Conservation (phyloP, 2,888 invertebrate species). For the Thymelicus sylvestris region DNA sequence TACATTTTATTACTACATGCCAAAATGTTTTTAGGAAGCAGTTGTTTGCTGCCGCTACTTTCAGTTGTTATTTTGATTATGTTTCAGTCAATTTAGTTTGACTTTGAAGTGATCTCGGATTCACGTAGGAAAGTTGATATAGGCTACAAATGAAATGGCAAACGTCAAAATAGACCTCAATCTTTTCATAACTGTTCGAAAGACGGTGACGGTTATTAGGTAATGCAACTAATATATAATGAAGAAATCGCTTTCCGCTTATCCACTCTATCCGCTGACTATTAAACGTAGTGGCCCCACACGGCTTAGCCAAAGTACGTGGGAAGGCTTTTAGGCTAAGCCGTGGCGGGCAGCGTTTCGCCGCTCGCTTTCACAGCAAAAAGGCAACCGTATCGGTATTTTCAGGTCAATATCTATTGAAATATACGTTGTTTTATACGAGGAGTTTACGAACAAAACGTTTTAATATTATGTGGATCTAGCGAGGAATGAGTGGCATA, state of each 20-base stretch:
- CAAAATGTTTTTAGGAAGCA: no score
- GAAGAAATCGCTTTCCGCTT: background rate
- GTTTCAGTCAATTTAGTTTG: no score
- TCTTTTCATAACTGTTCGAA: no score
- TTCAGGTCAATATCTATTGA: constrained; percentile 18
- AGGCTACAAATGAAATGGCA: no score
- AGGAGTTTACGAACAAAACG: background rate
- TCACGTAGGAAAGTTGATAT: no score
- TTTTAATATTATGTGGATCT: background rate
- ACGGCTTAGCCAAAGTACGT: constrained; percentile 38
- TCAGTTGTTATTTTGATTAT: no score
- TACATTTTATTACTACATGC: no score
- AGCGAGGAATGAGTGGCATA: background rate
- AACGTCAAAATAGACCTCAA: no score
- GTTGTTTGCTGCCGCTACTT: no score
- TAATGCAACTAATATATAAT: background rate
- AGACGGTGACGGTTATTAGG: no score
- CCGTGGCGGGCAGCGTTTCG: constrained; percentile 19
- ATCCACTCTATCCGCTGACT: background rate
- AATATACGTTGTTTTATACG: background rate
- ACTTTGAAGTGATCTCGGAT: no score
- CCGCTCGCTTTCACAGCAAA: background rate
- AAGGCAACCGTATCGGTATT: constrained; percentile 17
- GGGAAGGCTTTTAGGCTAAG: constrained; percentile 42
- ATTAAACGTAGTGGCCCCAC: constrained; percentile 4